Conservation (phyloP, 2,113 vertebrate species). For the Neopipo cinnamomea region DNA sequence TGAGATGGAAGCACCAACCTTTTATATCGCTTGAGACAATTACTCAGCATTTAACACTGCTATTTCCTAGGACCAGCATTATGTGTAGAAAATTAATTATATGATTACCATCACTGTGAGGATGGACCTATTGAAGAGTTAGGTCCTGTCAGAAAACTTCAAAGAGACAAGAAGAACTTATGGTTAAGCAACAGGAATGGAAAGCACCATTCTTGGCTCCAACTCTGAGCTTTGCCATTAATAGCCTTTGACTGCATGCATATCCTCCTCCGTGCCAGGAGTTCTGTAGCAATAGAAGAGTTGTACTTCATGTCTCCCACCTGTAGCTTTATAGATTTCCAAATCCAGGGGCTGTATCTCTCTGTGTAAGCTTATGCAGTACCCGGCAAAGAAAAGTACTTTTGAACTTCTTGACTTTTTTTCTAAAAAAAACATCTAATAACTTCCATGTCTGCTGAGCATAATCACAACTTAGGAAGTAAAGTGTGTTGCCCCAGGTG, state of each 20-base stretch:
- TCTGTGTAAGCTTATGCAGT: not conserved
- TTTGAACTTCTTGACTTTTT: not conserved
- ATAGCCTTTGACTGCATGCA: not conserved
- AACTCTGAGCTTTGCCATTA: not conserved
- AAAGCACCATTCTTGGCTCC: not conserved
- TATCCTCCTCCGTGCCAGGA: not conserved
- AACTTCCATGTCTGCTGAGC: not conserved
- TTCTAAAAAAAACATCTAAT: not conserved
- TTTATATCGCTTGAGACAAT: accelerated
- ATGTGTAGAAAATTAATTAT: not conserved
- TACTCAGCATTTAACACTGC: not conserved
- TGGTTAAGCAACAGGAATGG: not conserved
- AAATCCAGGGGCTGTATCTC: not conserved
- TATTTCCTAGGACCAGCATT: not conserved
- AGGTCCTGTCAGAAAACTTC: not conserved
- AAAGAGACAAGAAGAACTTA: not conserved
- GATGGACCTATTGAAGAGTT: not conserved
- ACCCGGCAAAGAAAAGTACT: not conserved
- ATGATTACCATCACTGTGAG: not conserved
- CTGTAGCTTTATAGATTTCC: not conserved
- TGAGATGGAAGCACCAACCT: not conserved
- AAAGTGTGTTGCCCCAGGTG: not conserved
- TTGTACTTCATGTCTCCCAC: not conserved
- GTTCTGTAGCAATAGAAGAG: not conserved
- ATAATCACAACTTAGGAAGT: not conserved